Percentiles rank a stretch among this genome's conserved stretches.
phyloP scores from a whole-genome alignment of 2,797 vertebrate species.

The Anniella stebbinsi region DNA sequence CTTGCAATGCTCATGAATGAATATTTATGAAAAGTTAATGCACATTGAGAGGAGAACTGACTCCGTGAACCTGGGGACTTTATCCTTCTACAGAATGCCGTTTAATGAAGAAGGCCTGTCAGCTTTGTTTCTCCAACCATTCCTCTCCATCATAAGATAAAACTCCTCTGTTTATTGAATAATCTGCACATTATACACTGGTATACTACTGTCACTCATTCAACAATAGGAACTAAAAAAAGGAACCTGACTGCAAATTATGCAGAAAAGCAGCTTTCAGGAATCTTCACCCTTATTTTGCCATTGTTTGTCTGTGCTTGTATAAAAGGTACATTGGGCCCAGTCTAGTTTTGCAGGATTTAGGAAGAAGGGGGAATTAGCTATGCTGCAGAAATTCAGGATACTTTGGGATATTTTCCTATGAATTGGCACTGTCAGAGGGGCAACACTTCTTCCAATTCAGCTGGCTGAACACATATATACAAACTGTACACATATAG shows the following conservation, averaged over 20 bases:
- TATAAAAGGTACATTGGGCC: neutral
- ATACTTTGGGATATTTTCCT: neutral
- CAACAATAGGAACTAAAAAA: neutral
- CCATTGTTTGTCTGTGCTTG: neutral
- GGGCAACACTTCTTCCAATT: neutral
- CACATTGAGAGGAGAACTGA: neutral
- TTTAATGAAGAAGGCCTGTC: slow-evolving; percentile 20
- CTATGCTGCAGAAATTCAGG: neutral
- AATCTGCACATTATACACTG: neutral
- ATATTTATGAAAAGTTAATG: slow-evolving; percentile 31
- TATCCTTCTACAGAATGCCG: neutral
- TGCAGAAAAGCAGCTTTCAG: slow-evolving; percentile 6
- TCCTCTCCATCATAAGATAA: slow-evolving; percentile 11
- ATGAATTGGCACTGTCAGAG: neutral
- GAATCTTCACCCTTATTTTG: neutral
- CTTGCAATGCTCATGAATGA: neutral
- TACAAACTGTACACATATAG: neutral
- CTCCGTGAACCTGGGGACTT: slow-evolving; percentile 22
- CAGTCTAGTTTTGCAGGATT: neutral
- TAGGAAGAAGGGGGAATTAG: neutral
- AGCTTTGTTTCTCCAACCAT: slow-evolving; percentile 27
- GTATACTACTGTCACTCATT: slow-evolving; percentile 14
- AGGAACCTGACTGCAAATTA: neutral
- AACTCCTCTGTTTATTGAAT: slow-evolving; percentile 32
- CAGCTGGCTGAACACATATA: neutral